These are phyloP conservation scores for Drymodes brunneopygia DNA, from an alignment of 2,113 vertebrate species.

Conservation along the genomic window DNA sequence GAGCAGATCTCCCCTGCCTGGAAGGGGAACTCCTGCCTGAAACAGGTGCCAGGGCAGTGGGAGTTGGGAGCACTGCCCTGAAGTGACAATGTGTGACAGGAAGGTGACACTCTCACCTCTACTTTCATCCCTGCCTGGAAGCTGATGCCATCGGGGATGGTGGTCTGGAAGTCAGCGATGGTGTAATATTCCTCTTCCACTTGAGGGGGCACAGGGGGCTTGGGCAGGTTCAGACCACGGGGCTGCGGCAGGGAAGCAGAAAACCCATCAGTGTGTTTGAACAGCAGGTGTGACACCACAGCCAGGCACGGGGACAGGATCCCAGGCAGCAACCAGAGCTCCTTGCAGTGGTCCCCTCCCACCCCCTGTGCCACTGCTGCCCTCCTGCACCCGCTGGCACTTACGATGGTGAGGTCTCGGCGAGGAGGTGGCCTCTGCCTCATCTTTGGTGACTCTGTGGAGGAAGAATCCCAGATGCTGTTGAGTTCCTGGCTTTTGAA, in stretches of 20 bases:
- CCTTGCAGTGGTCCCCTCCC: not conserved
- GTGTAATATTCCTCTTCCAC: constrained; percentile 98
- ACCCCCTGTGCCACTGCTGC: not conserved
- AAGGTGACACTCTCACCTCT: constrained; percentile 77
- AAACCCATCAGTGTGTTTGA: not conserved
- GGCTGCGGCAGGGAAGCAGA: constrained; percentile 73
- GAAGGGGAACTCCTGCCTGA: not conserved
- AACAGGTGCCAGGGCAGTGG: not conserved
- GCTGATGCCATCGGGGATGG: constrained; percentile 96
- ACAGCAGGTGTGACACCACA: not conserved
- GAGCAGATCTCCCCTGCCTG: not conserved
- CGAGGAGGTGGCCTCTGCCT: constrained; percentile 95
- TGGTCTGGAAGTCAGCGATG: constrained; percentile 98
- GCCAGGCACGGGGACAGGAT: not conserved
- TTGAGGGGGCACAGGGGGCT: constrained; percentile 90
- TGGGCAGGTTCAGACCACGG: constrained; percentile 89
- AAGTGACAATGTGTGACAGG: not conserved
- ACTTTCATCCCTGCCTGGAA: constrained; percentile 97
- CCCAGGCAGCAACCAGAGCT: not conserved
- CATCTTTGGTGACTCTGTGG: constrained; percentile 82
- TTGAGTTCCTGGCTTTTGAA: not conserved
- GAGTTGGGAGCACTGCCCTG: not conserved
- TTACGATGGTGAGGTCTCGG: constrained; percentile 95
- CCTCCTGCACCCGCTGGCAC: constrained; percentile 28
- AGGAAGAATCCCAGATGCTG: constrained; percentile 20